Conservation (phyloP, 2,888 invertebrate species). For the Theretra japonica region DNA sequence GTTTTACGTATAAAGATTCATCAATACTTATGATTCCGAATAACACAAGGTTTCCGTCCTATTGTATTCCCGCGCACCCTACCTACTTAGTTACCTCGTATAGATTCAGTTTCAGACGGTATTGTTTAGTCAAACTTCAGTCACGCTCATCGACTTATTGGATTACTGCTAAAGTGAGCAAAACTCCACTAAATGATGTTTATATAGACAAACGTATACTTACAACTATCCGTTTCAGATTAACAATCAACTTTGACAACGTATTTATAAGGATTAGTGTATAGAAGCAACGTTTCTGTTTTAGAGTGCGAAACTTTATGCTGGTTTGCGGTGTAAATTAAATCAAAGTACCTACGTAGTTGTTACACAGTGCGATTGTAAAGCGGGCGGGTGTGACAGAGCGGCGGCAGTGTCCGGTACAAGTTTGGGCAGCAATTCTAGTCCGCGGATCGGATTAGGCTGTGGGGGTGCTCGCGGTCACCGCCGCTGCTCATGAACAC, state of each 20-base stretch:
- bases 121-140: slow-evolving; percentile 56
- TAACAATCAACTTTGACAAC: slow-evolving; percentile 70
- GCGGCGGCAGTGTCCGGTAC: slow-evolving; percentile 55
- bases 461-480: slow-evolving; percentile 73
- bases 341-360: slow-evolving; percentile 66
- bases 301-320: slow-evolving; percentile 75
- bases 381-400: slow-evolving; percentile 57
- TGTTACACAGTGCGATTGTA: slow-evolving; percentile 71
- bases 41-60: not conserved
- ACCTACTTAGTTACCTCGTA: slow-evolving; percentile 6
- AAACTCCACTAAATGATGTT: slow-evolving; percentile 56
- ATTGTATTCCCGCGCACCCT: not conserved
- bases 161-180: slow-evolving; percentile 56
- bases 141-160: slow-evolving; percentile 61
- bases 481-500: slow-evolving; percentile 76
- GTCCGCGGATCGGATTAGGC: slow-evolving; percentile 77
- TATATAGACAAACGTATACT: slow-evolving; percentile 50
- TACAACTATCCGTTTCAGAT: slow-evolving; percentile 68
- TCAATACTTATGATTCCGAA: not conserved
- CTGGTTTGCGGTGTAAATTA: slow-evolving; percentile 76
- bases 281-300: slow-evolving; percentile 74
- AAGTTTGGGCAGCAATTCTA: slow-evolving; percentile 74
- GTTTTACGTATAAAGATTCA: not conserved
- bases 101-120: slow-evolving; percentile 41
- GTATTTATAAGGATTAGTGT: slow-evolving; percentile 66